phyloP scores from a whole-genome alignment of 2,797 vertebrate genomes.

The Nasua narica region DNA sequence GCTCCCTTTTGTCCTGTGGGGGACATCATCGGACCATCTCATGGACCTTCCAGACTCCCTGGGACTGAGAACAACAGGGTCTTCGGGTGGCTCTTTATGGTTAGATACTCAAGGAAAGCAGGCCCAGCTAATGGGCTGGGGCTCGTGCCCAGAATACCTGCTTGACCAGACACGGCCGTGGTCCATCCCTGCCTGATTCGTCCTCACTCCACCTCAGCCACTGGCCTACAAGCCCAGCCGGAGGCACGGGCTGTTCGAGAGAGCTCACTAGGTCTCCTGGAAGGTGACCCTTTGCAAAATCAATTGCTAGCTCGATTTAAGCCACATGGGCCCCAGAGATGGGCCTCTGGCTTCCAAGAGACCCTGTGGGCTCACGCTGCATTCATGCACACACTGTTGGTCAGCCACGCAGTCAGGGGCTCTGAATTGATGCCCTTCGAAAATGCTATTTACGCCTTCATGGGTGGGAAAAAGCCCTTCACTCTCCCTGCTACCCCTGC shows the following conservation, averaged over 20 bases:
- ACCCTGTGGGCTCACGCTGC: neutral
- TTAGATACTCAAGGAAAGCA: neutral
- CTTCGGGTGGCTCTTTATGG: neutral
- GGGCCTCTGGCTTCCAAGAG: neutral
- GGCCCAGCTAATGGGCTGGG: neutral
- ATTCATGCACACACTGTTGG: rapidly evolving
- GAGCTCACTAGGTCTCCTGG: neutral
- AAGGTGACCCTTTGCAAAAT: neutral
- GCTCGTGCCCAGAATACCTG: neutral
- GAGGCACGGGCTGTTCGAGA: neutral
- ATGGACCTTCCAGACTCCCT: neutral
- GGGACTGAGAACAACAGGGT: neutral
- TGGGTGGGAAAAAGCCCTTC: neutral
- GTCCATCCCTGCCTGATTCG: neutral
- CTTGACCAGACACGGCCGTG: neutral
- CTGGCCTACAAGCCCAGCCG: neutral
- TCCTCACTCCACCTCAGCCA: neutral
- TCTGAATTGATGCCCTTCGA: neutral
- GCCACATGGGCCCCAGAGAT: neutral
- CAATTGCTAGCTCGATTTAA: neutral
- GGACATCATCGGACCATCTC: neutral
- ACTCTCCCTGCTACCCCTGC: rapidly evolving
- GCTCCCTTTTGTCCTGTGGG: neutral
- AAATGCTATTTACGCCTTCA: neutral
- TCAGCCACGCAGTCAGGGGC: neutral